Conservation (phyloP, 2,888 invertebrate genomes). For the Synanthedon tipuliformis region DNA sequence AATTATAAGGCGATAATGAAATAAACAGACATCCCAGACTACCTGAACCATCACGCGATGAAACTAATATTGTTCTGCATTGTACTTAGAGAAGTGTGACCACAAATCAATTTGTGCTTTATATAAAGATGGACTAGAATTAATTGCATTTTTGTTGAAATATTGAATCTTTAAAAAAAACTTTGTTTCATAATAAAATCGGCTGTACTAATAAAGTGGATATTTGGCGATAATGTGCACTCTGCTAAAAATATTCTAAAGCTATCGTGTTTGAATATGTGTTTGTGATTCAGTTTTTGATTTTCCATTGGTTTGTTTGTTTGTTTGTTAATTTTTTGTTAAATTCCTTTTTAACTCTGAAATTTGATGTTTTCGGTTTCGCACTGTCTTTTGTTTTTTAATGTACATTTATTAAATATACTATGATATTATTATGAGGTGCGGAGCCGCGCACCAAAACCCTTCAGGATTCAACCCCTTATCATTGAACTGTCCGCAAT, state of each 20-base stretch:
- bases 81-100: too few relatives aligned
- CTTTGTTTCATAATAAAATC: constrained; percentile 56
- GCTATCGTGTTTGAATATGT: constrained; percentile 48
- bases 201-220: constrained; percentile 27
- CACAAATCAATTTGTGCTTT: too few relatives aligned
- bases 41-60: too few relatives aligned
- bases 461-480: background rate
- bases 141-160: background rate
- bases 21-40: too few relatives aligned
- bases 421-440: constrained; percentile 15
- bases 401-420: constrained; percentile 14
- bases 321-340: constrained; percentile 12
- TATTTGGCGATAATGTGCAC: constrained; percentile 54
- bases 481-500: background rate
- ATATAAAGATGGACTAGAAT: background rate
- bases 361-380: constrained; percentile 14
- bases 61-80: too few relatives aligned
- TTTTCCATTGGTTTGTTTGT: constrained; percentile 16
- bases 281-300: constrained; percentile 26
- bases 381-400: constrained; percentile 14
- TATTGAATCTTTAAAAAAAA: constrained; percentile 8
- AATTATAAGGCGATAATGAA: too few relatives aligned
- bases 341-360: constrained; percentile 11
- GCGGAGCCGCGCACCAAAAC: constrained; percentile 33
- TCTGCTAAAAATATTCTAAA: constrained; percentile 44